phyloP scores from a whole-genome alignment of 2,797 vertebrate genomes.

The Danio albolineatus region DNA sequence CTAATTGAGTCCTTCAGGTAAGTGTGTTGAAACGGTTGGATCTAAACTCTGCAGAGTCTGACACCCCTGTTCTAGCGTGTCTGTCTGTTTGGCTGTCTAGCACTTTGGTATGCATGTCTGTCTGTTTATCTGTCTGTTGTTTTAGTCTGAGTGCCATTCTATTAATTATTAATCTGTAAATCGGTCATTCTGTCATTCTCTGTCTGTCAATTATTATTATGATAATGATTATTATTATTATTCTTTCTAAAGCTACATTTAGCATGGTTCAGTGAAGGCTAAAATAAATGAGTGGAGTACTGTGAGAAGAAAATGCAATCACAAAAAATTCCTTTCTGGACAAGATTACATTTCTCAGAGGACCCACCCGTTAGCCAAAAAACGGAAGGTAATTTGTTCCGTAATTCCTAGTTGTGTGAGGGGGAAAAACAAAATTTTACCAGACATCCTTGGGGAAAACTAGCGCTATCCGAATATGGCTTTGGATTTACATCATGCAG shows the following conservation, averaged over 20 bases:
- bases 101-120: too few species aligned
- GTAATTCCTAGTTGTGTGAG: background rate
- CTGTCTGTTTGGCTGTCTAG: too few species aligned
- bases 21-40: too few species aligned
- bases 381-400: background rate
- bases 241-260: background rate
- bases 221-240: too few species aligned
- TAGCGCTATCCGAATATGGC: background rate
- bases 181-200: too few species aligned
- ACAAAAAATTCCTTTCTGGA: background rate
- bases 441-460: conserved; percentile 1
- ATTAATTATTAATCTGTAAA: too few species aligned
- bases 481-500: conserved; percentile 1
- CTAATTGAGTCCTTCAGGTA: too few species aligned
- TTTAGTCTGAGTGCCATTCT: too few species aligned
- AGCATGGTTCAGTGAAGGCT: conserved; percentile 7
- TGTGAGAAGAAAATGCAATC: background rate
- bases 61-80: too few species aligned
- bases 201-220: too few species aligned
- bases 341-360: conserved; percentile 11
- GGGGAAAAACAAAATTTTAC: background rate
- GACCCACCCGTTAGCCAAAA: background rate
- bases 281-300: background rate
- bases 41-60: too few species aligned
- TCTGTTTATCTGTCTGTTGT: too few species aligned